Evolutionary conservation across 2,797 vertebrate genomes (phyloP).

Genomic region (Thaleichthys pacificus): DNA sequence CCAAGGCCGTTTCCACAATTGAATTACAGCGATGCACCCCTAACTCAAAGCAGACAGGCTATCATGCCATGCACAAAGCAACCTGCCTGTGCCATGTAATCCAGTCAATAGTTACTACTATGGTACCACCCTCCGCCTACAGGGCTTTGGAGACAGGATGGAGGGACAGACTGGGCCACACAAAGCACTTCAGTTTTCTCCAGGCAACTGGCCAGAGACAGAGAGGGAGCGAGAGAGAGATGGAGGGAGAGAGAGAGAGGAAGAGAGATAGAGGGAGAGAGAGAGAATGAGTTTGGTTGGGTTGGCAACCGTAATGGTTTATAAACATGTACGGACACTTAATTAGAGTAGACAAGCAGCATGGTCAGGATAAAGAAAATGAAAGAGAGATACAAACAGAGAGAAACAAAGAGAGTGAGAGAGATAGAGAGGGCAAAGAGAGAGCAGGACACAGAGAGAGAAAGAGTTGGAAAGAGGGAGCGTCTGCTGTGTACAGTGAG

Average conservation of each 20-base stretch:
- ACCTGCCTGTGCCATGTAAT: conserved; percentile 51
- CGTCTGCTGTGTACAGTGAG: conserved; percentile 49
- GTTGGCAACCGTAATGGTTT: neutral
- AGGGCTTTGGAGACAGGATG: conserved; percentile 47
- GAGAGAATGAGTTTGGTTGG: conserved; percentile 1
- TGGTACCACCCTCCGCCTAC: conserved; percentile 46
- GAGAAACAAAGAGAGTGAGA: conserved; percentile 7
- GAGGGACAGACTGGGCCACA: conserved; percentile 57
- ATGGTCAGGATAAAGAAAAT: conserved; percentile 24
- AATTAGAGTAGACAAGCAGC: neutral
- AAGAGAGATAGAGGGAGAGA: neutral
- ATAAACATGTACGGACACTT: neutral
- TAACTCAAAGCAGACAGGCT: conserved; percentile 63
- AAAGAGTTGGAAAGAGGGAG: conserved; percentile 56
- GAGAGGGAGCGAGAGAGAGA: conserved; percentile 3
- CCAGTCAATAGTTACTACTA: conserved; percentile 52
- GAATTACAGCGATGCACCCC: conserved; percentile 61
- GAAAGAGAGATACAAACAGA: neutral
- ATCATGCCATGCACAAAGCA: conserved; percentile 58
- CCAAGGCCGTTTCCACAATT: conserved; percentile 69
- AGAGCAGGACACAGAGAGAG: conserved; percentile 37
- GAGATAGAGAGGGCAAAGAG: conserved; percentile 18
- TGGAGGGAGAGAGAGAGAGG: conserved; percentile 26
- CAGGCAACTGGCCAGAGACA: conserved; percentile 58
- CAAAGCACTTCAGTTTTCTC: conserved; percentile 68